Evolutionary conservation across 2,797 vertebrate species (phyloP), one percentile per base, ranked within the genome.

Genomic region (Hypotaenidia philippensis): DNA sequence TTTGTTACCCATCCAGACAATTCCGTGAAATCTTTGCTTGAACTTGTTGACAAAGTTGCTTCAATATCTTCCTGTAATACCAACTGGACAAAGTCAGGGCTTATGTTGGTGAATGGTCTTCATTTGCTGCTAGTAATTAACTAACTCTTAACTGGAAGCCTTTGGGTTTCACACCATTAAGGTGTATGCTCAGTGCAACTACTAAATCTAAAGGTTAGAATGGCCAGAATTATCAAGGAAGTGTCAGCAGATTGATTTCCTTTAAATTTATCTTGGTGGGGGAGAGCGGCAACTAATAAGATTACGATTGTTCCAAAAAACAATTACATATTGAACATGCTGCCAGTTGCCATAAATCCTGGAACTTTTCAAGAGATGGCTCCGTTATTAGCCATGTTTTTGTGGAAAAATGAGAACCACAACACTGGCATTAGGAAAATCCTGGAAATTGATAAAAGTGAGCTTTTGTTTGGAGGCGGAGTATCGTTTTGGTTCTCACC

Each of bases 331-430:
- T 80, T 52, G 78, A 88, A 75, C 70, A 53, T 4, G 14, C 81
- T 96, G 96, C 94, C 96, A 96, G 69, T 81, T 93, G 89, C 79
- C 90, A 53, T 96, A 96, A 97, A 97, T 96, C 89, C 77, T 90
- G 79, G 47, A 94, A 61, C 65, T 77, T 94, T 96, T 89, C 81
- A 87, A 88, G 91, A 83, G 66, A 84, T 84, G 52, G 65, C 64
- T 97, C 74, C 60, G 47, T 93, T 91, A 89, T 93, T 78, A 96
- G 86, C 92, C 74, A 26, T 88, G 64, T 93, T 94, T 96, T 65
- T 95, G 72, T 87, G 87, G 85, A 94, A 91, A 94, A 97, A 95
- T 45, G 36, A 94, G 91, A 95, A 95, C 85, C 84, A 90, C 84
- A 79, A 74, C 66, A 81, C 44, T 91, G 85, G 74, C 41, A 25